Conservation (phyloP, 1,140 invertebrate genomes). For the Zaprionus capensis region DNA sequence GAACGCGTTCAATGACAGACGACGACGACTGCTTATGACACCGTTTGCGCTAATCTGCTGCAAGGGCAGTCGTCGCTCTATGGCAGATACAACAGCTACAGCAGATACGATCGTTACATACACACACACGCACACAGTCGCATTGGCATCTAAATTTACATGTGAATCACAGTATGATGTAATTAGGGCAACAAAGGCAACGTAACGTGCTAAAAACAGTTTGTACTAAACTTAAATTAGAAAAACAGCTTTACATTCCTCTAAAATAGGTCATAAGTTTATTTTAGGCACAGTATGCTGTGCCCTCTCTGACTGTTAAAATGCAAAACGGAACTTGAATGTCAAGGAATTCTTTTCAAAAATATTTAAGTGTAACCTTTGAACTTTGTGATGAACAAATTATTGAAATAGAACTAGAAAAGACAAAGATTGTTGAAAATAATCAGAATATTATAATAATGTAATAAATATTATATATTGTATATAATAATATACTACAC, state of each 20-base stretch:
- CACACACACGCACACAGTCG: neutral
- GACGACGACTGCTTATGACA: conserved; percentile 15
- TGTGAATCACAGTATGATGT: conserved; percentile 24
- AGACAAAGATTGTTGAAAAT: too few species aligned
- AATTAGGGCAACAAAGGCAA: conserved; percentile 18
- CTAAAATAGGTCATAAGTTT: neutral
- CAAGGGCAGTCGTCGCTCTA: conserved; percentile 7
- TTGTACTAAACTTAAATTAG: neutral
- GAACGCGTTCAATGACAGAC: conserved; percentile 35
- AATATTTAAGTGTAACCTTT: too few species aligned
- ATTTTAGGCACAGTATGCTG: neutral
- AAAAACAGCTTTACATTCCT: neutral
- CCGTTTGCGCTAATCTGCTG: conserved; percentile 26
- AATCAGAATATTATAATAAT: too few species aligned
- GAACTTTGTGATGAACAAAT: too few species aligned
- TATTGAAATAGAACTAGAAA: too few species aligned
- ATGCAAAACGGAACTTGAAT: neutral
- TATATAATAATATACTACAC: too few species aligned
- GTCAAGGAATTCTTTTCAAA: neutral
- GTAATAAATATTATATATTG: too few species aligned
- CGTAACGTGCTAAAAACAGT: conserved; percentile 2
- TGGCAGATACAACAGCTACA: neutral
- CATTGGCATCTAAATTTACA: conserved; percentile 2
- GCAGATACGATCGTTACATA: conserved; percentile 8
- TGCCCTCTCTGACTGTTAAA: too few species aligned